These are phyloP conservation scores for Paramisgurnus dabryanus DNA, from an alignment of 2,113 vertebrate genomes.

Conservation along the genomic window DNA sequence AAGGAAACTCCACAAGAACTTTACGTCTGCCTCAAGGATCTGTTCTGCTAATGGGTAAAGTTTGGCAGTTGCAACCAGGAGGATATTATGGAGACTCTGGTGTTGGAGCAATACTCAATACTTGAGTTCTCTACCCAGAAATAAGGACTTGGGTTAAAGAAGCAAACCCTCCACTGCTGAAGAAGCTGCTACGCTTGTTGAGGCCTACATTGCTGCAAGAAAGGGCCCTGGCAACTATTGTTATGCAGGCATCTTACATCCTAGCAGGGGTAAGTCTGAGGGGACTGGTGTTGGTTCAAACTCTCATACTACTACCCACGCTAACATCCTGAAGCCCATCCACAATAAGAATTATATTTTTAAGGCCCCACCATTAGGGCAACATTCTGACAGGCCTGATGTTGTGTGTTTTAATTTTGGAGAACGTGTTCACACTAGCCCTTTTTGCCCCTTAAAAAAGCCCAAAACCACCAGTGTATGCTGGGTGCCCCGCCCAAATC, in stretches of 20 bases:
- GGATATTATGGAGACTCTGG: neutral
- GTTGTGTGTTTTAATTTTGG: neutral
- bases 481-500: neutral
- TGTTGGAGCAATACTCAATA: neutral
- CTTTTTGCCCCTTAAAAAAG: neutral
- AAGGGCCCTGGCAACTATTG: neutral
- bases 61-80: neutral
- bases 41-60: neutral
- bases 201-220: neutral
- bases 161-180: neutral
- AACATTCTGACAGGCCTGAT: neutral
- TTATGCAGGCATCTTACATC: neutral
- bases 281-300: neutral
- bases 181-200: neutral
- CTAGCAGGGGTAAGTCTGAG: neutral
- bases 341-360: neutral
- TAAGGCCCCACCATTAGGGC: neutral
- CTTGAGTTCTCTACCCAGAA: neutral
- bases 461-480: neutral
- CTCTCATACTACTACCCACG: neutral
- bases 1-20: no score
- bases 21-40: no score
- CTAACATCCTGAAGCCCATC: neutral
- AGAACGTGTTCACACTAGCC: neutral
- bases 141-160: no score